Base-by-base conservation (phyloP, 1,140 invertebrate genomes). In the Euglossa dilemma region DNA sequence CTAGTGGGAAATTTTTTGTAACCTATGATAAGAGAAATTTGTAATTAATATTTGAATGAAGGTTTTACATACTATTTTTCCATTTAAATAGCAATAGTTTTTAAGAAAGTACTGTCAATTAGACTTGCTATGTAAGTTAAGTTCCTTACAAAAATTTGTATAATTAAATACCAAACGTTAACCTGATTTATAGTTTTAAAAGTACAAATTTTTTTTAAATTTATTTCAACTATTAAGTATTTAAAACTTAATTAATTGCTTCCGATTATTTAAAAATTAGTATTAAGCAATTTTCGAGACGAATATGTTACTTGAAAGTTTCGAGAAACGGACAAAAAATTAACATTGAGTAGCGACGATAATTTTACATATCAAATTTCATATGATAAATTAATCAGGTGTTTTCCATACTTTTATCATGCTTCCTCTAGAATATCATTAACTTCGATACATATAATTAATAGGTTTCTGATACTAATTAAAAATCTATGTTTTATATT, bases 91-190 rank as follows among this genome's bases (percentile, higher is more conserved):
- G 67, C 70, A 82, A 83, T 90, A 90, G 84, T 80, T 69, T 67
- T 82, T 90, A 85, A 89, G 83, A 23, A 84, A 87, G 80, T 54
- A 50, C 59, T 83, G 85, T 91, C 89, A 90, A 91, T 90, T 91
- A 90, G 84, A 84, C 80, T 67, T 84, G 57, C 66, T 82, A n/a
- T 54, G 54, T 76, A 16, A 28, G 50, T 85, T 70, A 28, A 50
- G 7, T 81, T 78, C 9, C 74, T 66, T 80, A 25, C 43, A 72
- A 74, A 80, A 25, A 70, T 47, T 3, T 61, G n/a, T 4, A 71
- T 23, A 43, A 73, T n/a, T 57, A 23, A 63, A 61, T 69, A 66
- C 12, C 6, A 59, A 47, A 43, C 45, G 52, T 9, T 23, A 20
- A 5, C 67, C 6, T n/a, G n/a, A 66, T n/a, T 63, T 50, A 0